Conservation (phyloP, 2,888 invertebrate species). For the Drosophila prolongata region DNA sequence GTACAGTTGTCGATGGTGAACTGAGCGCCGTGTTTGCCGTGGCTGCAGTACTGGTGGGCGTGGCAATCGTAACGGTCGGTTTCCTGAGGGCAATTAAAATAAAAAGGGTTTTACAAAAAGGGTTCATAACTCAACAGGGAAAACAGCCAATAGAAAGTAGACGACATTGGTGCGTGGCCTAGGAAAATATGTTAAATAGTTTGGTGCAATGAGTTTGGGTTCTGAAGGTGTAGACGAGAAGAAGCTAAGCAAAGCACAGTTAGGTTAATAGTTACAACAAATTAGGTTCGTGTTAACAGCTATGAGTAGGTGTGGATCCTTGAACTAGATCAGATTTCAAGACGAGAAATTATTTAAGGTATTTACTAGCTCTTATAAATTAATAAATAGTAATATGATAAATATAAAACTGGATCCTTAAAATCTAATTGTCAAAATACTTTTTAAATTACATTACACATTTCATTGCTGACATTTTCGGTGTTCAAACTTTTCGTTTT, state of each 20-base stretch:
- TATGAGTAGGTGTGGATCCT: slow-evolving; percentile 26
- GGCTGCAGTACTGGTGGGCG: slow-evolving; percentile 57
- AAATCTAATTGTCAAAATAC: not conserved
- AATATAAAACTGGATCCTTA: not conserved
- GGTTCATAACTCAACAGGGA: not conserved
- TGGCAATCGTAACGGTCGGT: slow-evolving; percentile 81
- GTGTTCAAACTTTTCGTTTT: too few relatives aligned
- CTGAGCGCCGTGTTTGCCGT: slow-evolving; percentile 60
- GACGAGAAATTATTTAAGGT: not conserved
- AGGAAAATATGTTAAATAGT: slow-evolving; percentile 38
- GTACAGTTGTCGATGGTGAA: slow-evolving; percentile 71
- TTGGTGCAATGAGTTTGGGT: slow-evolving; percentile 47
- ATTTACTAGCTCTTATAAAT: not conserved
- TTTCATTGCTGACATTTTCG: too few relatives aligned
- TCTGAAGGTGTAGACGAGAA: slow-evolving; percentile 36
- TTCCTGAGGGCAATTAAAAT: slow-evolving; percentile 64
- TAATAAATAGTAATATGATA: not conserved
- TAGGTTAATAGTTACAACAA: slow-evolving; percentile 24
- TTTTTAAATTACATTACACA: too few relatives aligned
- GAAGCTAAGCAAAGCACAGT: slow-evolving; percentile 73
- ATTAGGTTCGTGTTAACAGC: slow-evolving; percentile 20
- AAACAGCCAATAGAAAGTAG: slow-evolving; percentile 25
- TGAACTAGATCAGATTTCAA: slow-evolving; percentile 24
- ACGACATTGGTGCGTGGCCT: slow-evolving; percentile 48
- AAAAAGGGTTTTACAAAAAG: not conserved